Percentiles rank a stretch among this genome's conserved stretches.
phyloP scores from a whole-genome alignment of 2,113 vertebrate species.

The Paracyprichromis sp. region DNA sequence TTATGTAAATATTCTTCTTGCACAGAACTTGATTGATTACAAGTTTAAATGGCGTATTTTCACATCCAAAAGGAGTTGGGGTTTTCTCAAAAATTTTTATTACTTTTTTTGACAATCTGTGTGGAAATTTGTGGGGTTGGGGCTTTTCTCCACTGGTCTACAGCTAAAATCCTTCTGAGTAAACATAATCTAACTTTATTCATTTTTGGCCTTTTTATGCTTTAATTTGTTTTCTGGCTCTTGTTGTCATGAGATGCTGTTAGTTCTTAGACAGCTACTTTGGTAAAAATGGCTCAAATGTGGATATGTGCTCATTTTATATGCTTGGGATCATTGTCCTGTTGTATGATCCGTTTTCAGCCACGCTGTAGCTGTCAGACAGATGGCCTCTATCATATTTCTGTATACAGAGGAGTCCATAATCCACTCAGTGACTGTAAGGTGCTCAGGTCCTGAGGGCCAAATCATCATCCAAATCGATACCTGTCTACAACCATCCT shows the following conservation, averaged over 20 bases:
- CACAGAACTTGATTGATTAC: not conserved
- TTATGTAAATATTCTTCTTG: not conserved
- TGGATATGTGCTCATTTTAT: not conserved
- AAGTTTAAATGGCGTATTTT: not conserved
- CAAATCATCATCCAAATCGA: not conserved
- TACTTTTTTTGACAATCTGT: not conserved
- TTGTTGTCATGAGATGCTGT: not conserved
- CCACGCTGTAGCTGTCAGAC: not conserved
- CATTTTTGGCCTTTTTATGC: not conserved
- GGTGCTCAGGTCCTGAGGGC: not conserved
- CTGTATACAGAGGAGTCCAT: not conserved
- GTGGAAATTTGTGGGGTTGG: not conserved
- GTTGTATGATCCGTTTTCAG: not conserved
- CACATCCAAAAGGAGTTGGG: not conserved
- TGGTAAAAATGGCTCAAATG: not conserved
- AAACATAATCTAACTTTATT: not conserved
- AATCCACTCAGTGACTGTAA: not conserved
- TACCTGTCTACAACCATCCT: not conserved
- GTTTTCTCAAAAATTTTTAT: accelerated
- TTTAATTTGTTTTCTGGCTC: not conserved
- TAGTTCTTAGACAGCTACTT: not conserved
- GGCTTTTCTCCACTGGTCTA: not conserved
- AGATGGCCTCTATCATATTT: not conserved
- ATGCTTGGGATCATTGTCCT: not conserved
- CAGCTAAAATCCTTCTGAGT: not conserved